Conservation (phyloP, 92 coral and sea anemone genomes). For the Parazoanthus atlanticus region DNA sequence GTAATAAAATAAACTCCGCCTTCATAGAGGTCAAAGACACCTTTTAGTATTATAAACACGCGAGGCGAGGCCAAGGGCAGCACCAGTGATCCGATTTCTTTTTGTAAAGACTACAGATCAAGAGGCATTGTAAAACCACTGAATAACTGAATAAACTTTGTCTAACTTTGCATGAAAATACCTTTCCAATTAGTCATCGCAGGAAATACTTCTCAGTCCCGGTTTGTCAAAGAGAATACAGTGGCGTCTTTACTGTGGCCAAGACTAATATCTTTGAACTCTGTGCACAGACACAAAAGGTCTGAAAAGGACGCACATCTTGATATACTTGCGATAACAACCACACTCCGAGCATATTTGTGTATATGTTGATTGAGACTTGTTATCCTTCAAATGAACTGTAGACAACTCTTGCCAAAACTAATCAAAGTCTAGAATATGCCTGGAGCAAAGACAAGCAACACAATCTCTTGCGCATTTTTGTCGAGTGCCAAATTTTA, state of each 20-base stretch:
- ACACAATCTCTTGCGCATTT: too few relatives aligned
- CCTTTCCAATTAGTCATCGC: too few relatives aligned
- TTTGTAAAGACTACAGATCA: background rate
- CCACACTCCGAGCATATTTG: constrained; percentile 1
- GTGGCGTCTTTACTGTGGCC: too few relatives aligned
- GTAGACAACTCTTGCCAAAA: background rate
- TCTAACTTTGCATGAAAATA: too few relatives aligned
- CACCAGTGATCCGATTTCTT: background rate
- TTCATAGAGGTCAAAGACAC: background rate
- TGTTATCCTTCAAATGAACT: constrained; percentile 10
- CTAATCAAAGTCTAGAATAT: background rate
- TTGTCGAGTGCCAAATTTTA: background rate
- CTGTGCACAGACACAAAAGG: background rate
- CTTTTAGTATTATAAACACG: background rate
- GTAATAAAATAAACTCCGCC: too few relatives aligned
- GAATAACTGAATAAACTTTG: background rate
- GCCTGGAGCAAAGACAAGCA: constrained; percentile 5
- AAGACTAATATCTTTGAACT: too few relatives aligned
- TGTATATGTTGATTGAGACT: constrained; percentile 21
- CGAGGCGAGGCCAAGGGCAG: background rate
- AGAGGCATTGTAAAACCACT: background rate
- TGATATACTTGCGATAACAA: background rate
- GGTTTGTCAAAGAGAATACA: too few relatives aligned
- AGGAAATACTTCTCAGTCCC: too few relatives aligned
- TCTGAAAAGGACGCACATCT: background rate